A percentile compares a stretch with the other conserved stretches of the same genome.
Evolutionary conservation across 2,888 invertebrate species (phyloP).

Genomic region (Palloptera scutellata): DNA sequence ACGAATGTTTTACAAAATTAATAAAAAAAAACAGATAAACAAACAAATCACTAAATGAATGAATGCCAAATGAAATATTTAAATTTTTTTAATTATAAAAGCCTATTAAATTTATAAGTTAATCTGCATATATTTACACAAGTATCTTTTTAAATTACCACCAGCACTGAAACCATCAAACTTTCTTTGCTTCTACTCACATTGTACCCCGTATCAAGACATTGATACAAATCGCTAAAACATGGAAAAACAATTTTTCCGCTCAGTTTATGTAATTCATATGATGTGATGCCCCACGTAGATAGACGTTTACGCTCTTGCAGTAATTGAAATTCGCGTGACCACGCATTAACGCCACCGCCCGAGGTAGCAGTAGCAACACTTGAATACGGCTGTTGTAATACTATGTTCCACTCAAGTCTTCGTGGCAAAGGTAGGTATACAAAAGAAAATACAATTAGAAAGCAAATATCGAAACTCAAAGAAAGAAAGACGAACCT

Average conservation of each 20-base stretch:
- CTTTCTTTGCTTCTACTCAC: constrained; percentile 64
- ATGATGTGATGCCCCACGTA: constrained; percentile 93
- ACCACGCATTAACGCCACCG: constrained; percentile 68
- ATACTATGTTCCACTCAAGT: constrained; percentile 81
- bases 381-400: constrained; percentile 80
- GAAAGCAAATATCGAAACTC: not conserved
- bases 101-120: too few species aligned
- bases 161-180: too few species aligned
- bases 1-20: too few species aligned
- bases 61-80: too few species aligned
- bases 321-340: constrained; percentile 88
- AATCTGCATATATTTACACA: too few species aligned
- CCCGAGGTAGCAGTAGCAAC: constrained; percentile 62
- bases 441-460: constrained; percentile 9
- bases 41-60: too few species aligned
- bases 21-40: too few species aligned
- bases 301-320: constrained; percentile 92
- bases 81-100: too few species aligned
- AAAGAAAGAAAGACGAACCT: constrained; percentile 8
- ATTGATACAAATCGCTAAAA: constrained; percentile 86
- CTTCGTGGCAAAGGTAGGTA: too few species aligned
- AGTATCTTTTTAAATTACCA: too few species aligned
- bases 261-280: constrained; percentile 82
- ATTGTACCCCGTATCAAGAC: constrained; percentile 76
- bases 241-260: constrained; percentile 92